These are phyloP conservation scores for Sphenodon punctatus DNA, from an alignment of 2,797 vertebrate species.

Conservation along the genomic window DNA sequence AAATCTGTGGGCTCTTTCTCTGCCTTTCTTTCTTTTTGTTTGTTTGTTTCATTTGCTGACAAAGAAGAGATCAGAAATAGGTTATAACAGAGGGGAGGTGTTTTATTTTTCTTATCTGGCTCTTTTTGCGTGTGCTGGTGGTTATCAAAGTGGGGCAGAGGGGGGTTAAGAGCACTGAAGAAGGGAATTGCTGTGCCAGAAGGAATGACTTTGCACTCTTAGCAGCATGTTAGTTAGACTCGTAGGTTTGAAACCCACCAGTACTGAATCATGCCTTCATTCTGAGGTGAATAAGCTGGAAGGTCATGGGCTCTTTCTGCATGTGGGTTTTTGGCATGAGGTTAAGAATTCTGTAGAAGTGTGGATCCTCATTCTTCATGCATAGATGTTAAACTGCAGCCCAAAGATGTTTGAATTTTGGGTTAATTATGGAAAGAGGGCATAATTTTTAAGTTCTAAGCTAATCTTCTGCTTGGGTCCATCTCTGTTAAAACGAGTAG, in stretches of 20 bases:
- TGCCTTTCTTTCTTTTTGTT: conserved; percentile 28
- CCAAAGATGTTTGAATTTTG: not conserved
- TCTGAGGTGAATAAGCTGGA: not conserved
- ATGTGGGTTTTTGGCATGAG: not conserved
- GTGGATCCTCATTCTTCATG: not conserved
- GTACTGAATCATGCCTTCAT: not conserved
- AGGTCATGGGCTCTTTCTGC: too few relatives aligned
- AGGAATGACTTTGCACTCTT: not conserved
- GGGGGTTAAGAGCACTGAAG: not conserved
- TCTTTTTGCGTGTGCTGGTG: conserved; percentile 13
- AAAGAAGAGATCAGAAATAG: conserved; percentile 48
- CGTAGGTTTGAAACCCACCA: not conserved
- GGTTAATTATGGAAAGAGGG: not conserved
- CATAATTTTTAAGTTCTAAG: not conserved
- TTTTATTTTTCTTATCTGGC: conserved; percentile 16
- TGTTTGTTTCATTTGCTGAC: conserved; percentile 57
- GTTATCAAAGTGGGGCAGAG: conserved; percentile 33
- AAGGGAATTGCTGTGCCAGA: not conserved
- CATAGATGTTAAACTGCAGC: not conserved
- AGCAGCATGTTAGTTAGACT: not conserved
- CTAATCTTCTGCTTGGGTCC: not conserved
- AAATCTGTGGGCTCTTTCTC: conserved; percentile 24
- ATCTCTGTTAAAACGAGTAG: not conserved
- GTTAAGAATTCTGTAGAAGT: not conserved
- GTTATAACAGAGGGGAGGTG: conserved; percentile 31